A percentile compares a stretch with the other conserved stretches of the same genome.
phyloP scores from a whole-genome alignment of 2,888 invertebrate species.

The Tribolium freemani region DNA sequence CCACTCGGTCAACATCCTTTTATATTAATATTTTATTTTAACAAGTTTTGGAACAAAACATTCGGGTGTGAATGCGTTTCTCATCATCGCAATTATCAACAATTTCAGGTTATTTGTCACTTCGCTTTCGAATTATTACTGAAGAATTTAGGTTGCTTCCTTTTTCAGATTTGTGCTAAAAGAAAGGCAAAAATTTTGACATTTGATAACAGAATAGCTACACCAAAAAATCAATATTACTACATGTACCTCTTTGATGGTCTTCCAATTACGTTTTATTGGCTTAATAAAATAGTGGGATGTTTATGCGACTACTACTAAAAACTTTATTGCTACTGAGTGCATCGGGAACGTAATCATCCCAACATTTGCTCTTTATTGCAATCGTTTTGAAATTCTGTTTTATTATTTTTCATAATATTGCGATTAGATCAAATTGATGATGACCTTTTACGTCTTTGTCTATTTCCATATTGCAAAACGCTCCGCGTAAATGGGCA shows the following conservation, averaged over 20 bases:
- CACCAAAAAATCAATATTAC: not conserved
- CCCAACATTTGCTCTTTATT: not conserved
- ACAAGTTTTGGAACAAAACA: not conserved
- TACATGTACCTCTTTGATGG: not conserved
- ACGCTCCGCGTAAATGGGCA: not conserved
- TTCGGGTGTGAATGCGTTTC: slow-evolving; percentile 1
- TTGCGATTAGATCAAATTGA: not conserved
- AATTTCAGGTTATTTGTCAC: slow-evolving; percentile 1
- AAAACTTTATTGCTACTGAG: slow-evolving; percentile 18
- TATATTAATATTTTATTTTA: slow-evolving; percentile 6
- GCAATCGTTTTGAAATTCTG: not conserved
- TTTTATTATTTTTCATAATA: not conserved
- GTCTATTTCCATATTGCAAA: not conserved
- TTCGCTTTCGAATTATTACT: slow-evolving; percentile 21
- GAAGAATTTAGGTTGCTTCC: slow-evolving; percentile 26
- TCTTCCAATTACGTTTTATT: slow-evolving; percentile 27
- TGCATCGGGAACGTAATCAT: slow-evolving; percentile 6
- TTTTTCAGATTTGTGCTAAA: slow-evolving; percentile 4
- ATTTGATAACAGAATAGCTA: not conserved
- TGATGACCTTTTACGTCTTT: not conserved
- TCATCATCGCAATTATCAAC: slow-evolving; percentile 7
- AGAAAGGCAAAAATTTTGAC: not conserved
- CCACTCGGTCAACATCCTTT: slow-evolving; percentile 7
- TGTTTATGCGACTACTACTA: slow-evolving; percentile 11
- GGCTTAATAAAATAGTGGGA: slow-evolving; percentile 10